Percentiles rank a stretch among this genome's conserved stretches.
These are phyloP conservation scores for Platichthys flesus DNA, from an alignment of 2,113 vertebrate species.

Conservation along the genomic window DNA sequence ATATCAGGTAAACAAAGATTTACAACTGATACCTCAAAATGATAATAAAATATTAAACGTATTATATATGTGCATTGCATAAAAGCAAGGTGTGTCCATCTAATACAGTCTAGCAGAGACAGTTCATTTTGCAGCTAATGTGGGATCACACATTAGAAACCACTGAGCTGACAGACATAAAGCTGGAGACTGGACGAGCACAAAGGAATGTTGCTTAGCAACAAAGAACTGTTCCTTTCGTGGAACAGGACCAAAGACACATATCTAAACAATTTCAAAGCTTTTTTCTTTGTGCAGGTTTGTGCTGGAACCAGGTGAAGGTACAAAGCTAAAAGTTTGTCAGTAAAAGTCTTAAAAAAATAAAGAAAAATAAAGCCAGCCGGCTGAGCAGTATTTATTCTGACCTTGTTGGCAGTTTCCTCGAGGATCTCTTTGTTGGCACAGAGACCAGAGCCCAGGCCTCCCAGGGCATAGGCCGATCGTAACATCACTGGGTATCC, in stretches of 20 bases:
- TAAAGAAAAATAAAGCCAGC: too few species aligned
- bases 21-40: not conserved
- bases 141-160: slow-evolving; percentile 49
- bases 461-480: slow-evolving; percentile 94
- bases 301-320: not conserved
- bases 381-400: not conserved
- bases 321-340: not conserved
- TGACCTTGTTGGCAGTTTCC: slow-evolving; percentile 89
- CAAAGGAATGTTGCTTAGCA: slow-evolving; percentile 62
- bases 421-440: slow-evolving; percentile 84
- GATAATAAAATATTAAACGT: not conserved
- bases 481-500: slow-evolving; percentile 95
- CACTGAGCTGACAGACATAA: slow-evolving; percentile 45
- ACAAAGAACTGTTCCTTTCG: slow-evolving; percentile 43
- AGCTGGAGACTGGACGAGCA: slow-evolving; percentile 16
- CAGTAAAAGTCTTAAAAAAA: not conserved
- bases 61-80: not conserved
- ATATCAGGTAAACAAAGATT: not conserved
- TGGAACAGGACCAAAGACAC: slow-evolving; percentile 25
- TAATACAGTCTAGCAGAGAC: slow-evolving; percentile 7
- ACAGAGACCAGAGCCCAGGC: slow-evolving; percentile 93
- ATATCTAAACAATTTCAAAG: slow-evolving; percentile 22
- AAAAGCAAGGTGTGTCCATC: slow-evolving; percentile 3
- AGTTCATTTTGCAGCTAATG: slow-evolving; percentile 45
- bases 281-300: slow-evolving; percentile 23